Evolutionary conservation across 2,113 vertebrate species (phyloP), one percentile per base, ranked within the genome.

Genomic region (Piaya cayana): DNA sequence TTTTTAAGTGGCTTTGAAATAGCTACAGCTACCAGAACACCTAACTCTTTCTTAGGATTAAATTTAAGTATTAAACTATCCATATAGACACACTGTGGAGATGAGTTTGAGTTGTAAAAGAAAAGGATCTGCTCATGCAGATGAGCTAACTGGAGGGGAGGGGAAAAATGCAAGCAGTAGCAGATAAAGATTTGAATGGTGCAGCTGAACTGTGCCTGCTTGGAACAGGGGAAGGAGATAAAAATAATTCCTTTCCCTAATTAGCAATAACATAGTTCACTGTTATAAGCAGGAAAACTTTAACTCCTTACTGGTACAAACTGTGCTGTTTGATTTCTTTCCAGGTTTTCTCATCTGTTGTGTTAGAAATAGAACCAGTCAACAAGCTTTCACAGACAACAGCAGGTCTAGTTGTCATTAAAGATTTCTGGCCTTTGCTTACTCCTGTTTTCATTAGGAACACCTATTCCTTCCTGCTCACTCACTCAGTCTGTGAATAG

Each of bases 231-330:
- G 27, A 60, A 53, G 22, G 36, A 87, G 74, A 32, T 47, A 82
- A 81, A 92, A 91, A 81, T 75, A 64, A 87, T 82, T 95, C 53
- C 9, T 82, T 86, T 89, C 58, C 50, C 50, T 95, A 88, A 86
- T 93, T 86, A 91, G 23, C 65, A 88, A 9, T 60, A 60, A 60
- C 45, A 68, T 6, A 58, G 16, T 53, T 91, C 30, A 34, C 30
- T 58, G n/a, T 62, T 47, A 65, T 10, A 62, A 69, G 58, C 36
- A 79, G 62, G 13, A 68, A 86, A 85, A 25, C 22, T 80, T 86
- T 90, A 82, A 90, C 75, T 86, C 78, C 34, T 95, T 86, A 50
- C 26, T 63, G 43, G 22, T 58, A 45, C 22, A 36, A 71, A n/a
- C 1, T 5, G 3, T 30, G 21, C 15, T 49, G 19, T 52, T 59